A percentile compares a stretch with the other conserved stretches of the same genome.
Conservation (phyloP, 2,797 vertebrate genomes). For the Oreortyx pictus region DNA sequence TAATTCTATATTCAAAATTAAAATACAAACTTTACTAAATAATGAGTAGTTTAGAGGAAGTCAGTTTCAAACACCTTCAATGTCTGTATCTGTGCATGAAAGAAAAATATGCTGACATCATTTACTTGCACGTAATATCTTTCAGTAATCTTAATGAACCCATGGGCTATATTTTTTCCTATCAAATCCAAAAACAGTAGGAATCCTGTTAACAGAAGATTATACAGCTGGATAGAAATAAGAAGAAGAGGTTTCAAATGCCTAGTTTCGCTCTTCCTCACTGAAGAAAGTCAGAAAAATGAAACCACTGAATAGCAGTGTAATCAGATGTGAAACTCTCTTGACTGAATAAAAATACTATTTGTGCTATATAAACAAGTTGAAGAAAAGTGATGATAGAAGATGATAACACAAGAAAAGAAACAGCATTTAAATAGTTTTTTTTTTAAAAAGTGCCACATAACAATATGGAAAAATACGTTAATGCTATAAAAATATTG, state of each 20-base stretch:
- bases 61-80: background rate
- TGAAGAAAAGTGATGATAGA: slow-evolving; percentile 25
- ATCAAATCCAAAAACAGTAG: background rate
- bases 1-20: background rate
- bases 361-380: slow-evolving; percentile 14
- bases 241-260: background rate
- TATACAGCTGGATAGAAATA: background rate
- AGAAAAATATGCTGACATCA: background rate
- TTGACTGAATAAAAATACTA: slow-evolving; percentile 35
- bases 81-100: background rate
- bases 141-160: background rate
- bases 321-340: slow-evolving; percentile 19
- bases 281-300: slow-evolving; percentile 28
- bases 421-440: background rate
- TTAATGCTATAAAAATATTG: background rate
- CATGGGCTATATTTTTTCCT: background rate
- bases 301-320: background rate
- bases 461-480: background rate
- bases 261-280: background rate
- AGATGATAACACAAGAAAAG: background rate
- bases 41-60: background rate
- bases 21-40: background rate
- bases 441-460: background rate
- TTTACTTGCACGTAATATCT: background rate
- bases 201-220: background rate